A percentile compares a stretch with the other conserved stretches of the same genome.
These are phyloP conservation scores for Dendrolimus kikuchii DNA, from an alignment of 1,140 invertebrate species.

Conservation along the genomic window DNA sequence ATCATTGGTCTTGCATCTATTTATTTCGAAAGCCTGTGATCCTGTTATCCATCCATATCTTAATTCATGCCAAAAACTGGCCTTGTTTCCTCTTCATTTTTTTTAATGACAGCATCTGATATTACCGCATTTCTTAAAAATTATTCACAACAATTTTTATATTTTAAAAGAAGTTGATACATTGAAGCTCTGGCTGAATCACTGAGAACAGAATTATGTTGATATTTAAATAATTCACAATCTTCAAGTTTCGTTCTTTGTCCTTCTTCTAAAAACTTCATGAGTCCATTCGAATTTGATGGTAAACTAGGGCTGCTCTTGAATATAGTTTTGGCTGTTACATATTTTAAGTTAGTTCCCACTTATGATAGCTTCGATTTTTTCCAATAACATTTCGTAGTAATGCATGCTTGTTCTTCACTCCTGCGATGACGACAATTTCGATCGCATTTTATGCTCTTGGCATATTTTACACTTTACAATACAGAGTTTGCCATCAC, in stretches of 20 bases:
- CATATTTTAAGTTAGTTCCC: slow-evolving; percentile 24
- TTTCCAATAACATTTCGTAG: slow-evolving; percentile 42
- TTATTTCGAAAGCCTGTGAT: slow-evolving; percentile 9
- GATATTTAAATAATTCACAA: slow-evolving; percentile 16
- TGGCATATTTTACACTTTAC: slow-evolving; percentile 22
- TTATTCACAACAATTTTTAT: slow-evolving; percentile 10
- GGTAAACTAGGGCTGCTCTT: slow-evolving; percentile 14
- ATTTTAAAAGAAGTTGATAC: slow-evolving; percentile 13
- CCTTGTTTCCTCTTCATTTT: slow-evolving; percentile 9
- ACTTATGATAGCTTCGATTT: slow-evolving; percentile 27
- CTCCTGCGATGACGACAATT: slow-evolving; percentile 33
- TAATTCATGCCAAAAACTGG: slow-evolving; percentile 5
- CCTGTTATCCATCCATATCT: slow-evolving; percentile 5
- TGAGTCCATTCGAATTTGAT: slow-evolving; percentile 22
- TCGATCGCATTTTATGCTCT: slow-evolving; percentile 21
- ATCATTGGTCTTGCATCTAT: slow-evolving; percentile 7
- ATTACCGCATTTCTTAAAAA: slow-evolving; percentile 14
- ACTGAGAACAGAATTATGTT: slow-evolving; percentile 8
- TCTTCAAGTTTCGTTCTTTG: slow-evolving; percentile 13
- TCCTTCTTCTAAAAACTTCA: slow-evolving; percentile 9
- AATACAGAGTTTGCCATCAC: slow-evolving; percentile 14
- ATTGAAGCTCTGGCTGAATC: slow-evolving; percentile 9
- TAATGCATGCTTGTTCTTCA: slow-evolving; percentile 54
- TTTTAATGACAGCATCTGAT: not conserved
- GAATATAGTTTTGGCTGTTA: slow-evolving; percentile 19